These are phyloP conservation scores for Yasuhikotakia modesta DNA, from an alignment of 2,797 vertebrate species.

Conservation along the genomic window DNA sequence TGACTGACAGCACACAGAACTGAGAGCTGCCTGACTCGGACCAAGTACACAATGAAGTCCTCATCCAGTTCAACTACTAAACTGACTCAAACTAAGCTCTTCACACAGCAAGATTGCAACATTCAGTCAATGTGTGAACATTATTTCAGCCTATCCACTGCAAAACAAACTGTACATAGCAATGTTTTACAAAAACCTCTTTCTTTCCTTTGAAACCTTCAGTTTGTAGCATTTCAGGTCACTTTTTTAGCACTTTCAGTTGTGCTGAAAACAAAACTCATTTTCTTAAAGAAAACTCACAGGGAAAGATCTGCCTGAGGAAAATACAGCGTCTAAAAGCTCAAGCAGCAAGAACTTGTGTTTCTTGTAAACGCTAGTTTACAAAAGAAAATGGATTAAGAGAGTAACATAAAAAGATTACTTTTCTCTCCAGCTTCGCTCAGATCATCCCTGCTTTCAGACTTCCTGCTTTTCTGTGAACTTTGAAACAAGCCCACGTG, in stretches of 20 bases:
- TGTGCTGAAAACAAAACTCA: slow-evolving; percentile 62
- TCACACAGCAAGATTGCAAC: not conserved
- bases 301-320: slow-evolving; percentile 55
- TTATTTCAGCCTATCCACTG: not conserved
- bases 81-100: not conserved
- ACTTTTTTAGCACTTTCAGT: too few relatives aligned
- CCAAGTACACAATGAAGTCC: slow-evolving; percentile 40
- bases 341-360: slow-evolving; percentile 49
- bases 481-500: slow-evolving; percentile 56
- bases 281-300: slow-evolving; percentile 58
- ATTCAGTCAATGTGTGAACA: too few relatives aligned
- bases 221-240: slow-evolving; percentile 45
- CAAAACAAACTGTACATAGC: slow-evolving; percentile 19
- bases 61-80: slow-evolving; percentile 32
- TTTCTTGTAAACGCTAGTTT: slow-evolving; percentile 52
- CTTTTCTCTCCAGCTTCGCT: slow-evolving; percentile 49
- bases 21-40: slow-evolving; percentile 56
- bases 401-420: slow-evolving; percentile 52
- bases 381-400: slow-evolving; percentile 57
- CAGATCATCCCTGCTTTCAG: slow-evolving; percentile 52
- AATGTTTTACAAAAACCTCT: not conserved
- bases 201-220: slow-evolving; percentile 18
- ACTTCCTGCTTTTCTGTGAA: slow-evolving; percentile 59
- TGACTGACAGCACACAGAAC: slow-evolving; percentile 57
- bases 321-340: slow-evolving; percentile 56